Conservation (phyloP, 2,113 vertebrate species). For the Cyprinodon brontotheroides region DNA sequence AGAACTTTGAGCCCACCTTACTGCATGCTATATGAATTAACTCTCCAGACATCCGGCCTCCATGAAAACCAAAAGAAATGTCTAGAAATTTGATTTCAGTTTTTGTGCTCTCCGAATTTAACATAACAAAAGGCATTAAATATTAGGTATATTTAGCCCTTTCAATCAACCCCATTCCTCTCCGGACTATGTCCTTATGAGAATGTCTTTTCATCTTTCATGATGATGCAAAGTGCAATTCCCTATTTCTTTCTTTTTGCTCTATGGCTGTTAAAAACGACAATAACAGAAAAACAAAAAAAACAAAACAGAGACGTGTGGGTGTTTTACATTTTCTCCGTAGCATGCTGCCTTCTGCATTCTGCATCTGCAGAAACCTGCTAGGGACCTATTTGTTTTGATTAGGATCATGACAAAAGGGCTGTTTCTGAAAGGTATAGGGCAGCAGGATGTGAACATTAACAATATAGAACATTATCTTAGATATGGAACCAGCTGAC, state of each 20-base stretch:
- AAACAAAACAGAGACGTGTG: too few relatives aligned
- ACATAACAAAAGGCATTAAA: not conserved
- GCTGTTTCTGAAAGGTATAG: not conserved
- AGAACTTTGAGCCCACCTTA: too few relatives aligned
- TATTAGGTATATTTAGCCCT: not conserved
- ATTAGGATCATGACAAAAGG: not conserved
- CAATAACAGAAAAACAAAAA: too few relatives aligned
- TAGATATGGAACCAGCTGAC: not conserved
- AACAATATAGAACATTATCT: not conserved
- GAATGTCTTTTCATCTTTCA: too few relatives aligned
- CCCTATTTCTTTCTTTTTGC: not conserved
- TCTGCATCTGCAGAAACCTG: not conserved
- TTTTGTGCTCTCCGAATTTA: not conserved
- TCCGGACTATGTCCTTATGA: not conserved
- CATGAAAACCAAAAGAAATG: not conserved
- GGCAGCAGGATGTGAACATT: not conserved
- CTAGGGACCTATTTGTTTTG: not conserved
- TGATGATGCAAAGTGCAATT: not conserved
- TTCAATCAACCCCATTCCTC: not conserved
- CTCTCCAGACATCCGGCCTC: not conserved
- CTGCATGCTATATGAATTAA: not conserved
- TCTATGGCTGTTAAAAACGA: not conserved
- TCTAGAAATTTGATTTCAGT: not conserved
- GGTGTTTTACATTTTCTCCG: too few relatives aligned
- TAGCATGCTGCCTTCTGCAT: not conserved